These are phyloP conservation scores for Latheticus oryzae DNA, from an alignment of 2,888 invertebrate species.

Conservation along the genomic window DNA sequence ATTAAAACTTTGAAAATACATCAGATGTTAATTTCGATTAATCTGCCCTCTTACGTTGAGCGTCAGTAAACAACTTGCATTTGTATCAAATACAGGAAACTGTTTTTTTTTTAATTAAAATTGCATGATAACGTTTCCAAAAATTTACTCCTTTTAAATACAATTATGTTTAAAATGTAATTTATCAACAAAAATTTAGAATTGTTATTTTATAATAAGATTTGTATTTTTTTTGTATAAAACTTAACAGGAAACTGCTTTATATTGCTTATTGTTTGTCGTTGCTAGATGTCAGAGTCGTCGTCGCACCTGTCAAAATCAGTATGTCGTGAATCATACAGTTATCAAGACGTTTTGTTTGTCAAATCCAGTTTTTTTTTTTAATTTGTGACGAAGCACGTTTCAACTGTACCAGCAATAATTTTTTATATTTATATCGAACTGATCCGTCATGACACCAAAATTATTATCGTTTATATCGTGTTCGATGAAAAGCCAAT, in stretches of 20 bases:
- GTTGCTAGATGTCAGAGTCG: conserved; percentile 34
- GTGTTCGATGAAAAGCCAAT: conserved; percentile 19
- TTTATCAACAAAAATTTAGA: too few relatives aligned
- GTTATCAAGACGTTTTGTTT: conserved; percentile 45
- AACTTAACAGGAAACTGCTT: not conserved
- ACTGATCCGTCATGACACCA: conserved; percentile 27
- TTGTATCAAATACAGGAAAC: not conserved
- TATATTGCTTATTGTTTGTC: too few relatives aligned
- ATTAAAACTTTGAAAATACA: too few relatives aligned
- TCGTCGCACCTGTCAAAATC: conserved; percentile 42
- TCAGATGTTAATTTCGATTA: too few relatives aligned
- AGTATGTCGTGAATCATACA: conserved; percentile 43
- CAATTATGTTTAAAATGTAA: conserved; percentile 1
- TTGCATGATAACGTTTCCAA: too few relatives aligned
- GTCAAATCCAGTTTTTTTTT: conserved; percentile 38
- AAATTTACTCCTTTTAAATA: too few relatives aligned
- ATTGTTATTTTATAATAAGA: too few relatives aligned
- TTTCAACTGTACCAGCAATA: conserved; percentile 2
- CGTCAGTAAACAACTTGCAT: not conserved
- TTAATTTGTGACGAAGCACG: conserved; percentile 13
- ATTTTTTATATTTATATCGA: conserved; percentile 1
- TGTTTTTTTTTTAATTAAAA: not conserved
- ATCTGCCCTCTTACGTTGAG: not conserved
- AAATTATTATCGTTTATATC: conserved; percentile 13
- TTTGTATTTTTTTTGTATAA: not conserved